A percentile compares a stretch with the other conserved stretches of the same genome.
Conservation (phyloP, 2,888 invertebrate genomes). For the Meiosimyza decipiens region DNA sequence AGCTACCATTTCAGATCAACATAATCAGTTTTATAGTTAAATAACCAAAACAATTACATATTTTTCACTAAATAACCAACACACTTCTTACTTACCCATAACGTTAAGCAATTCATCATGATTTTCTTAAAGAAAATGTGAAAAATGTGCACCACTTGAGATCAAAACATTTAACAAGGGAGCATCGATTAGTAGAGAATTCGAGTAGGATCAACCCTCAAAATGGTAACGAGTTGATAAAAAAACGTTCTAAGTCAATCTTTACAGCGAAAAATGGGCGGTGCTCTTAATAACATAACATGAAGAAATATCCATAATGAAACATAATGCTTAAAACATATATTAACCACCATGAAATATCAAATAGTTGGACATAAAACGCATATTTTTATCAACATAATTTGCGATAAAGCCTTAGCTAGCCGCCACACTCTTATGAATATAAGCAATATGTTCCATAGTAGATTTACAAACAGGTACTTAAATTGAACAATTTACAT, state of each 20-base stretch:
- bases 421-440: too few relatives aligned
- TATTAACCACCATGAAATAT: too few relatives aligned
- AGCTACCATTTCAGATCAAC: conserved; percentile 5
- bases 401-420: too few relatives aligned
- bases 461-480: too few relatives aligned
- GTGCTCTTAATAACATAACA: conserved; percentile 13
- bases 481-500: too few relatives aligned
- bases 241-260: conserved; percentile 9
- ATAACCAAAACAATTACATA: too few relatives aligned
- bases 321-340: background rate
- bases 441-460: too few relatives aligned
- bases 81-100: conserved; percentile 62
- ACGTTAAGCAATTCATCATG: conserved; percentile 60
- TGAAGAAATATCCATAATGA: conserved; percentile 2
- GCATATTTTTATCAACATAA: too few relatives aligned
- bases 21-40: conserved; percentile 4
- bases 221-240: conserved; percentile 29
- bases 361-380: too few relatives aligned
- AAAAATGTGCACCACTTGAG: conserved; percentile 21
- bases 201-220: conserved; percentile 31
- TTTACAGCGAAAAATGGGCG: conserved; percentile 21
- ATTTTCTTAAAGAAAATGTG: background rate
- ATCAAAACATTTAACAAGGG: conserved; percentile 26
- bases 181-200: conserved; percentile 43
- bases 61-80: conserved; percentile 2